These are phyloP conservation scores for Micromussa lordhowensis DNA, from an alignment of 92 coral and sea anemone genomes.

Conservation along the genomic window DNA sequence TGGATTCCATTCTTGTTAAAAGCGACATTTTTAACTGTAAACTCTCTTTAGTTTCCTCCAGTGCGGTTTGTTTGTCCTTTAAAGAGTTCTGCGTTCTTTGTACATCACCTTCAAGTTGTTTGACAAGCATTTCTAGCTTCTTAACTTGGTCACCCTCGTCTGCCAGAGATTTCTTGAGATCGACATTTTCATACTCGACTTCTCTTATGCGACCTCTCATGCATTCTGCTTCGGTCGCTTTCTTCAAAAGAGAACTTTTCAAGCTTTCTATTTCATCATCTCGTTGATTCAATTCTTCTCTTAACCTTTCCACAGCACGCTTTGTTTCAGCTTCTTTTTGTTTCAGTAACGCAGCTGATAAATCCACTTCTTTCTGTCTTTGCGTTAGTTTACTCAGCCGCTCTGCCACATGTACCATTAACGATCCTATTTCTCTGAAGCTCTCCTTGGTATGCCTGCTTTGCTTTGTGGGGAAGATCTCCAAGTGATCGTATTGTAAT, in stretches of 20 bases:
- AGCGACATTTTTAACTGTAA: conserved; percentile 3
- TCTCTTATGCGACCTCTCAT: not conserved
- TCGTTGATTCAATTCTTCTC: not conserved
- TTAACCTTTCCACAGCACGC: not conserved
- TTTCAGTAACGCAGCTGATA: not conserved
- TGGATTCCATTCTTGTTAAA: conserved; percentile 11
- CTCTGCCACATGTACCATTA: not conserved
- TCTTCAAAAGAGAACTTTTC: not conserved
- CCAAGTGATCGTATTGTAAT: not conserved
- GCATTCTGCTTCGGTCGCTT: not conserved
- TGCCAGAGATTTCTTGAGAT: conserved; percentile 1
- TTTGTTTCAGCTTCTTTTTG: not conserved
- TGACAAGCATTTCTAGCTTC: not conserved
- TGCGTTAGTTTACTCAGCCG: not conserved
- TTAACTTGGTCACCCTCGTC: not conserved
- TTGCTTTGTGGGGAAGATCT: not conserved
- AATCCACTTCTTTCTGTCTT: not conserved
- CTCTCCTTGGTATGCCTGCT: not conserved
- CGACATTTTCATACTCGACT: not conserved
- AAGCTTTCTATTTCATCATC: not conserved
- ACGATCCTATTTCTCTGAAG: not conserved
- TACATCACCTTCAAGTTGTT: conserved; percentile 3
- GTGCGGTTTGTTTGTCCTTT: not conserved
- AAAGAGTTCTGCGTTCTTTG: not conserved
- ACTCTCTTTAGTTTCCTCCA: not conserved